Conservation (phyloP, 1,140 invertebrate genomes). For the Zaprionus lachaisei region DNA sequence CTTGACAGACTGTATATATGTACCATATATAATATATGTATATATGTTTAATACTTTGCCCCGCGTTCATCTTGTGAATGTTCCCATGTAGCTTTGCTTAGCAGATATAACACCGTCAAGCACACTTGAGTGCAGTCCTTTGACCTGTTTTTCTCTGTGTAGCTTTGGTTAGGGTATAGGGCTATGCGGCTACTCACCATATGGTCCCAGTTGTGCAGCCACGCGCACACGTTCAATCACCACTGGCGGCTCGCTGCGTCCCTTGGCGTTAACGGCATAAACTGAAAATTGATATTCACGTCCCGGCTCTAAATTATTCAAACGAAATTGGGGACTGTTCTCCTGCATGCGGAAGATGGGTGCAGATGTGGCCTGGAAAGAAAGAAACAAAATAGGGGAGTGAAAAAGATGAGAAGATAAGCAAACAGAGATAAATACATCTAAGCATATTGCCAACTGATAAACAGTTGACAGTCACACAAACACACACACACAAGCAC, state of each 20-base stretch:
- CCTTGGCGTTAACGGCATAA: constrained; percentile 90
- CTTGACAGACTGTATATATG: too few species aligned
- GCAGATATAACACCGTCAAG: too few species aligned
- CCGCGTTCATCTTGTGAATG: too few species aligned
- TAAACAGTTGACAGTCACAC: constrained; percentile 34
- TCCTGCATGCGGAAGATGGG: constrained; percentile 87
- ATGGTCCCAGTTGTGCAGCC: constrained; percentile 84
- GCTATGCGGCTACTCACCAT: constrained; percentile 72
- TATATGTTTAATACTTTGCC: too few species aligned
- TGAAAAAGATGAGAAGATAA: constrained; percentile 16
- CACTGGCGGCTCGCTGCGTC: constrained; percentile 88
- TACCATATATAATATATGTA: too few species aligned
- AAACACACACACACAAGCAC: constrained; percentile 12
- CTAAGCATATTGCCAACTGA: constrained; percentile 28
- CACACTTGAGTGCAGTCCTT: too few species aligned
- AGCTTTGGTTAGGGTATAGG: neutral
- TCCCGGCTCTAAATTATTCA: constrained; percentile 88
- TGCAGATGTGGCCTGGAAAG: constrained; percentile 84
- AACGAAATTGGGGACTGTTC: constrained; percentile 87
- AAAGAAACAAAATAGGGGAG: neutral
- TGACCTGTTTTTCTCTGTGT: neutral
- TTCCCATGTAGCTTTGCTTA: too few species aligned
- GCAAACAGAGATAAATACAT: constrained; percentile 20
- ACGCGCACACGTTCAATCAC: constrained; percentile 87
- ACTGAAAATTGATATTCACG: constrained; percentile 88